Evolutionary conservation across 2,113 vertebrate genomes (phyloP), one percentile per base, ranked within the genome.

Genomic region (Marcusenius ussheri): DNA sequence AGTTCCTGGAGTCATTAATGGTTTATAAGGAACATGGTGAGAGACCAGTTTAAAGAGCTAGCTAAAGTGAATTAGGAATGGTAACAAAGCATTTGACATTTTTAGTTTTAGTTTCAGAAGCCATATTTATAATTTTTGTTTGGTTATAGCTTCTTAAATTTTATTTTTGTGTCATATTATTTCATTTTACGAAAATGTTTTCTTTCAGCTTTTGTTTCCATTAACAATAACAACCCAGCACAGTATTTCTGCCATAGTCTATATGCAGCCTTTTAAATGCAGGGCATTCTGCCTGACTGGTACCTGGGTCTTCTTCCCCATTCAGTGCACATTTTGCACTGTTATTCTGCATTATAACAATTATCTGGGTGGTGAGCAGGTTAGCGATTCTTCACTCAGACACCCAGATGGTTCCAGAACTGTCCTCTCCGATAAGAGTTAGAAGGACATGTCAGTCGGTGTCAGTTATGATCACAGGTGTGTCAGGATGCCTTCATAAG

Each of bases 361-460:
- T 50, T 53, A 80, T 47, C 66, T 45, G 51, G 58, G 11, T 89
- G 88, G 91, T 86, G 66, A 51, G 90, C 83, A 91, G 83, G 91
- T 92, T 91, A 91, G 83, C 89, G 89, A n/a, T 77, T 42, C 6
- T 58, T 27, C 88, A 66, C 58, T 91, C 87, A 92, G 89, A 92
- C 90, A 90, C 89, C 35, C 89, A 90, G 89, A 51, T 19, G 45
- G 45, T 88, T 92, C 77, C 35, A 47, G 17, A 88, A 77, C 11
- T 35, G 27, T 45, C 53, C 74, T 83, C 19, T 90, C 11, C 56
- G 88, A 21, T 80, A 74, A 42, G 46, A 88, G 93, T 93, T 93
- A 90, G 90, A 50, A 88, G 50, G n/a, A 39, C 50, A 9, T 89
- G 89, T 89, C 89, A 89, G 90, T 90, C 51, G 77, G 90, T 91